phyloP scores from a whole-genome alignment of 2,113 vertebrate species.

The Porphyrio hochstetteri region DNA sequence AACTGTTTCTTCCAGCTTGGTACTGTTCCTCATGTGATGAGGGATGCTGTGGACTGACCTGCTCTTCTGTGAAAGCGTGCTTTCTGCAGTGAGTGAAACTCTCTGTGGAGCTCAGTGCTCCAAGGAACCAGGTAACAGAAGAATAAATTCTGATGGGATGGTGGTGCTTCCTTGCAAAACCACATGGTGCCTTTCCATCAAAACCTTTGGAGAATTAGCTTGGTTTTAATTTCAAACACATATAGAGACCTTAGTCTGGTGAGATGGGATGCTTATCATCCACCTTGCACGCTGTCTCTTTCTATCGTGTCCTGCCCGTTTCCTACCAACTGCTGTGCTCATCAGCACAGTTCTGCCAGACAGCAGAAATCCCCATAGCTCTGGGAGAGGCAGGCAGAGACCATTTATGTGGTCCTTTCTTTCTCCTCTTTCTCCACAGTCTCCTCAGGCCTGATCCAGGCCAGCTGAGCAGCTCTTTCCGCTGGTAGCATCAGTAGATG shows the following conservation, averaged over 20 bases:
- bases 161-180: neutral
- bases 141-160: neutral
- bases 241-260: neutral
- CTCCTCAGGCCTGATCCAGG: neutral
- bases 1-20: neutral
- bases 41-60: neutral
- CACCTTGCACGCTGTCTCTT: neutral
- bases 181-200: neutral
- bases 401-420: neutral
- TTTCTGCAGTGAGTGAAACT: neutral
- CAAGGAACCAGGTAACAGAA: neutral
- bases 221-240: neutral
- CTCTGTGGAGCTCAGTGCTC: neutral
- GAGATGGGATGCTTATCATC: neutral
- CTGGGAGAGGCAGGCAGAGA: neutral
- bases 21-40: neutral
- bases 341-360: neutral
- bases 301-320: neutral
- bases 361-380: neutral
- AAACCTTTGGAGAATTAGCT: neutral
- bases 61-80: neutral
- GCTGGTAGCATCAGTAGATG: neutral
- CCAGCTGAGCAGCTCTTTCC: neutral
- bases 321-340: neutral
- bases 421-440: neutral